A percentile compares a stretch with the other conserved stretches of the same genome.
Conservation (phyloP, 2,888 invertebrate species). For the Eulithis prunata region DNA sequence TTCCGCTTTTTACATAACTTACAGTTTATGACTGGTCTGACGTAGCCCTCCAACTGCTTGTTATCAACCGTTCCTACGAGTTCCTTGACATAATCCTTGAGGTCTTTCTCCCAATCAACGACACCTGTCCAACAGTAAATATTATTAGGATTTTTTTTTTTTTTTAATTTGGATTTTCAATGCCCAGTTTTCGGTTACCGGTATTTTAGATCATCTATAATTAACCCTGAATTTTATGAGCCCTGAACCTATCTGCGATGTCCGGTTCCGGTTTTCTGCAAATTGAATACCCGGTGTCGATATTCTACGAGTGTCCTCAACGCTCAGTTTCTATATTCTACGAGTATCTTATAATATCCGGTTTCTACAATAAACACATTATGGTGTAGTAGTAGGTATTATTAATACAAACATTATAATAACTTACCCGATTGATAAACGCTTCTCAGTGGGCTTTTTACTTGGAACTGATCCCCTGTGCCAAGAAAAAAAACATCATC, state of each 20-base stretch:
- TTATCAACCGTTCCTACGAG: conserved; percentile 41
- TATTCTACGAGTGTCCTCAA: too few relatives aligned
- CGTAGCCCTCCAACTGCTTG: conserved; percentile 29
- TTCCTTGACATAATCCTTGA: conserved; percentile 47
- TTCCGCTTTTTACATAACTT: neutral
- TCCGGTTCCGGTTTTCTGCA: too few relatives aligned
- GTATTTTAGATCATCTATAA: too few relatives aligned
- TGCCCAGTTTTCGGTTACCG: too few relatives aligned
- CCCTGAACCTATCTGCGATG: too few relatives aligned
- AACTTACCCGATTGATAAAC: neutral
- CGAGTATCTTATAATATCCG: too few relatives aligned
- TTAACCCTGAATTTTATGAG: too few relatives aligned
- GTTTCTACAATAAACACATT: too few relatives aligned
- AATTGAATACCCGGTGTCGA: too few relatives aligned
- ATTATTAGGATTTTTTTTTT: too few relatives aligned
- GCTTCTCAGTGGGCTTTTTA: neutral
- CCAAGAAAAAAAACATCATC: neutral
- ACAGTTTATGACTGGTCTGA: conserved; percentile 43
- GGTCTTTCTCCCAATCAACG: conserved; percentile 45
- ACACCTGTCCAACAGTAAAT: neutral
- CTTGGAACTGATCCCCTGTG: neutral
- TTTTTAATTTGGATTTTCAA: too few relatives aligned
- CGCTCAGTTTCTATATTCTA: neutral
- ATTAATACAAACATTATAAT: neutral
- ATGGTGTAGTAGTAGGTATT: too few relatives aligned